Base-by-base conservation (phyloP, 2,113 vertebrate species). In the Thamnophis sirtalis region DNA sequence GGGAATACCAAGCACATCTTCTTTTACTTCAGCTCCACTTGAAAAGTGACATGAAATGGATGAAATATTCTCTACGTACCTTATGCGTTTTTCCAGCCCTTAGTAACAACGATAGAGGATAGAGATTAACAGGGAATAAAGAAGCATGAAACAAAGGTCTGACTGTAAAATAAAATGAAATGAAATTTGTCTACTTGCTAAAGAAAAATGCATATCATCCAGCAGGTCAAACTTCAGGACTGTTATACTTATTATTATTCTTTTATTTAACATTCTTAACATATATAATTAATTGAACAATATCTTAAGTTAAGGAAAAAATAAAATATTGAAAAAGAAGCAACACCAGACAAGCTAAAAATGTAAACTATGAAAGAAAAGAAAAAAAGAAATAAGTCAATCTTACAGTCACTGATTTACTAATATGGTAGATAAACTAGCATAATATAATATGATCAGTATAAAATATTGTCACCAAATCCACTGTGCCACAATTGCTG, bases 81-180 rank as follows among this genome's bases (percentile, higher is more conserved):
- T 86, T 84, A 3, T 1, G 9, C 6, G 4, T 5, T 55, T 92
- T 86, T 86, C 89, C 73, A 94, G 90, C 22, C 92, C 22, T 86
- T 49, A 89, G 13, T 60, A 43, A 92, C 7, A 56, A 22, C 90
- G 94, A 90, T 90, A 93, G 93, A 9, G 0, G 0, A 1, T 86
- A 49, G 84, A 50, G 48, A 91, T 91, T 91, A 91, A 53, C 55
- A 51, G 89, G 22, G 21, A 91, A 4, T 68, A 92, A 9, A 92
- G 94, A 94, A 19, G 8, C 85, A 28, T 68, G 92, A 43, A 94
- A 21, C 2, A 33, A 93, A 48, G 90, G 90, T 86, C 88, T 94
- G 93, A 2, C 22, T n/a, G 55, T 13, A 43, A 88, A 93, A 94
- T 43, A 87, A 87, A 2, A 0, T 90, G 85, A 91, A 95, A 68